phyloP scores from a whole-genome alignment of 1,140 invertebrate genomes.

The Chelonus insularis region DNA sequence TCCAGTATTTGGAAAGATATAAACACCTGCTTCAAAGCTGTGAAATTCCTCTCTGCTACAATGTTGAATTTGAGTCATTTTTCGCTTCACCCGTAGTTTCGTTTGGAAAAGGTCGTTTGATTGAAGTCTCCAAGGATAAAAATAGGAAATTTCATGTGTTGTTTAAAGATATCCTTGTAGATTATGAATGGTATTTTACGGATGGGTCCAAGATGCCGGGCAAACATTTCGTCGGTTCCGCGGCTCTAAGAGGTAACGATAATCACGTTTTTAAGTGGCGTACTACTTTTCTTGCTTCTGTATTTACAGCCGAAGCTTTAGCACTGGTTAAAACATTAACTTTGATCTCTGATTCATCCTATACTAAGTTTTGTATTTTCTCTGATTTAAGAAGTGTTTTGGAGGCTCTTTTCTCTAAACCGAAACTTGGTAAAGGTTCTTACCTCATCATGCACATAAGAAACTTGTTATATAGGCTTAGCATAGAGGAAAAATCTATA shows the following conservation, averaged over 20 bases:
- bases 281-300: background rate
- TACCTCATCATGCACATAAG: background rate
- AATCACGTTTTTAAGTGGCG: background rate
- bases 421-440: background rate
- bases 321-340: background rate
- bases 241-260: background rate
- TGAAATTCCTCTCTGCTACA: too few relatives aligned
- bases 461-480: background rate
- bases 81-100: too few relatives aligned
- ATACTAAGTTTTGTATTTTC: background rate
- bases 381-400: constrained; percentile 17
- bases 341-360: background rate
- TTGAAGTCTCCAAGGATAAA: background rate
- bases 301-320: background rate
- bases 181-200: background rate
- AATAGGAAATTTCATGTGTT: too few relatives aligned
- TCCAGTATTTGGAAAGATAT: too few relatives aligned
- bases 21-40: too few relatives aligned
- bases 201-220: background rate
- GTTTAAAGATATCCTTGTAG: background rate
- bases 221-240: background rate
- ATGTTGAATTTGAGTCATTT: too few relatives aligned
- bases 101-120: too few relatives aligned
- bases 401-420: background rate
- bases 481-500: background rate